Evolutionary conservation across 1,140 invertebrate genomes (phyloP), one percentile per base, ranked within the genome.

Genomic region (Polypedilum pembai): DNA sequence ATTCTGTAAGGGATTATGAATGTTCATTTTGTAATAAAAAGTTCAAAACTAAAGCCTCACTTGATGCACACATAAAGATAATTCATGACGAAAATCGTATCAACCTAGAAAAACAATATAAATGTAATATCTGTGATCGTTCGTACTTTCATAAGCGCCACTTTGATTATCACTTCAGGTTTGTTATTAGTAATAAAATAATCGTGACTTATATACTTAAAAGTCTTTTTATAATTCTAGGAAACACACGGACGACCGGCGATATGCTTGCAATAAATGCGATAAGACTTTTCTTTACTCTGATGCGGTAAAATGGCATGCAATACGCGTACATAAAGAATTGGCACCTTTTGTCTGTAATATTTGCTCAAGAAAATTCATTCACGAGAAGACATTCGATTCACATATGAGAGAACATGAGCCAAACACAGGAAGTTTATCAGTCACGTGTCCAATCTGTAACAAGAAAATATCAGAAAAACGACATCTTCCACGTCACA

Each of bases 71-170:
- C 12, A 18, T 69, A 5, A 69, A 69, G 20, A 18, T 18, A 8
- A 21, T 69, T 69, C 65, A 69, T 18, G 20, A 21, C 18, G 24
- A 33, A 33, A 33, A 33, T 33, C 4, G 20, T 18, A 21, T n/a
- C 1, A 21, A 20, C n/a, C 17, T 10, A 20, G 65, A 69, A 21
- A 69, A 21, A 18, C 17, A 69, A 69, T 69, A 20, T 20, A 5
- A 7, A 7, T 69, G 65, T 7, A 69, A 69, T 20, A 20, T 69
- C 7, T 69, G 65, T 10, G 15, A n/a, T 18, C 65, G 65, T 1
- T 69, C 65, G 17, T 69, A 69, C 10, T 20, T 69, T 69, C 65
- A 69, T 21, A 18, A 69, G 20, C 17, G 65, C n/a, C 65, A 69
- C 18, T 10, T 69, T 10, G 20, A 69, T 69, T 69, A 69, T 69